Conservation (phyloP, 2,888 invertebrate genomes). For the Idaea dimidiata region DNA sequence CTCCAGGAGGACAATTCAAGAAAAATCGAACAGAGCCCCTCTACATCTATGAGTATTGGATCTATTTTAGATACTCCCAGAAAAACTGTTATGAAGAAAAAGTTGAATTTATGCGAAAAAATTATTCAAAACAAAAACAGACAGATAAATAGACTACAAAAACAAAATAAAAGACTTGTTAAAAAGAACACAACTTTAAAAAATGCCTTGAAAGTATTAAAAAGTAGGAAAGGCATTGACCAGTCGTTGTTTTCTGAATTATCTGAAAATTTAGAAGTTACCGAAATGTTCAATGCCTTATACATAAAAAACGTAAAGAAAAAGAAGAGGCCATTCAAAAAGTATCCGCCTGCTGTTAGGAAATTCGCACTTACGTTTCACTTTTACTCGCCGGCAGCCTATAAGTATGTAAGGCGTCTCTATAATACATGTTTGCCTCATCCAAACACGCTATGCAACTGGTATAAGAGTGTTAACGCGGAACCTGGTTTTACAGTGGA, state of each 20-base stretch:
- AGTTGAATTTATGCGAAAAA: conserved; percentile 1
- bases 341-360: conserved; percentile 11
- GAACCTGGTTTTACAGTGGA: conserved; percentile 19
- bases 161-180: conserved; percentile 9
- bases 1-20: conserved; percentile 2
- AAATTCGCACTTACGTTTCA: conserved; percentile 13
- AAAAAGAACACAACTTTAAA: conserved; percentile 1
- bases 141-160: not conserved
- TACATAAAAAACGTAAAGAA: conserved; percentile 1
- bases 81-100: conserved; percentile 1
- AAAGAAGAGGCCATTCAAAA: conserved; percentile 5
- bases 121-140: conserved; percentile 1
- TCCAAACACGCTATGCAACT: conserved; percentile 14
- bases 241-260: too few relatives aligned
- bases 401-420: conserved; percentile 15
- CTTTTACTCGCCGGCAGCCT: conserved; percentile 18
- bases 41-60: conserved; percentile 1
- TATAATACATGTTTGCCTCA: conserved; percentile 18
- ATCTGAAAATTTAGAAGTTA: too few relatives aligned
- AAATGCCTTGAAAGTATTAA: conserved; percentile 5
- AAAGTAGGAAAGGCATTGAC: not conserved
- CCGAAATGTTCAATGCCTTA: not conserved
- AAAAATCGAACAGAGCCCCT: not conserved
- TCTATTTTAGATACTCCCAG: conserved; percentile 3
- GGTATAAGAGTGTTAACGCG: conserved; percentile 13